These are phyloP conservation scores for Ursus arctos DNA, from an alignment of 2,113 vertebrate genomes.

Conservation along the genomic window DNA sequence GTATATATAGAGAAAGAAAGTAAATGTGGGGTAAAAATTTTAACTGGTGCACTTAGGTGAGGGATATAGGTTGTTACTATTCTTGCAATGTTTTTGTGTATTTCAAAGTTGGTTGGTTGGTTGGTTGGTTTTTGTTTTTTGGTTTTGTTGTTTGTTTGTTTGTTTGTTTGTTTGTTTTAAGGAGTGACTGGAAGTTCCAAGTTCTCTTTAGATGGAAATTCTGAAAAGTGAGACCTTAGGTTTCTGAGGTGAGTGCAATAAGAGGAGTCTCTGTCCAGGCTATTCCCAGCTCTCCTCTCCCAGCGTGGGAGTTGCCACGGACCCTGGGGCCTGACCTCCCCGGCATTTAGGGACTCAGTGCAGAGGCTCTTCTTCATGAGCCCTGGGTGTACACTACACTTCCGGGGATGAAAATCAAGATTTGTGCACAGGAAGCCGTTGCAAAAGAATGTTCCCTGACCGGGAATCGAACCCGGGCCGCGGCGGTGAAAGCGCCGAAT, in stretches of 20 bases:
- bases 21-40: too few species aligned
- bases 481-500: not conserved
- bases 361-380: not conserved
- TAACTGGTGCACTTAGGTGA: not conserved
- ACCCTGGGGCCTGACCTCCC: not conserved
- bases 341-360: not conserved
- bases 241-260: not conserved
- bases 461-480: not conserved
- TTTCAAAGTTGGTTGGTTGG: not conserved
- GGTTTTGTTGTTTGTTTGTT: not conserved
- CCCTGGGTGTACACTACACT: not conserved
- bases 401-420: not conserved
- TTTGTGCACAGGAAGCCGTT: rapidly evolving
- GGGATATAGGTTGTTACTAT: not conserved
- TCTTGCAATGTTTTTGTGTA: not conserved
- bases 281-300: not conserved
- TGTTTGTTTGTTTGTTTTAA: not conserved
- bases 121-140: too few species aligned
- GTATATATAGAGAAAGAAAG: not conserved
- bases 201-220: not conserved
- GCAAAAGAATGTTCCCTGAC: not conserved
- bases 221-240: not conserved
- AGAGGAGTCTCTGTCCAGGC: not conserved
- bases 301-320: not conserved
- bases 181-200: not conserved